Evolutionary conservation across 37 sponge, comb jelly and placozoan genomes (phyloP).

Genomic region (Beroe forskalii): DNA sequence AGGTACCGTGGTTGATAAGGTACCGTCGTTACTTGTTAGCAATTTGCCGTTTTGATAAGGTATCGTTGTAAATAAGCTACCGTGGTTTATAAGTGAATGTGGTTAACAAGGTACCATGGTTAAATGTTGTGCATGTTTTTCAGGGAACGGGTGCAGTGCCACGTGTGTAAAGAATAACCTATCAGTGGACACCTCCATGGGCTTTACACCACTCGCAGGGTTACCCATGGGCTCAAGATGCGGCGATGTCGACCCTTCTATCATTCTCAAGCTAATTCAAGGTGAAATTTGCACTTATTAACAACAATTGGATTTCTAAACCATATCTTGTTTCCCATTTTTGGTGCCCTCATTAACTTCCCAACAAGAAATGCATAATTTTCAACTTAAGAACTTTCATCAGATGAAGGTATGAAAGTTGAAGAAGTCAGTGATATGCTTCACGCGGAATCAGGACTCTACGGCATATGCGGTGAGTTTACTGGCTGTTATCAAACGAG

Average conservation of each 20-base stretch:
- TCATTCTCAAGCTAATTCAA: constrained; percentile 22
- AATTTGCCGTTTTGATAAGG: no score
- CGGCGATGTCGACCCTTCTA: constrained; percentile 41
- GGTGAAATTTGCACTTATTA: no score
- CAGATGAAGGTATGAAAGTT: constrained; percentile 11
- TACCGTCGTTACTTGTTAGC: no score
- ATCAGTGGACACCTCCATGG: constrained; percentile 32
- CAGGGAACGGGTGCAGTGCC: constrained; percentile 60
- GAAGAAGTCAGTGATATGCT: constrained; percentile 28
- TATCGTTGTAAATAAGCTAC: no score
- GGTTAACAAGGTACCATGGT: no score
- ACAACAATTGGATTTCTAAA: no score
- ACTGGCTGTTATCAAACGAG: no score
- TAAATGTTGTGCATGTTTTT: no score
- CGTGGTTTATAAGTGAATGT: no score
- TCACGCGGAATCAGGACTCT: constrained; percentile 47
- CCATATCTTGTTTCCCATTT: no score
- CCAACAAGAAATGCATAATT: no score
- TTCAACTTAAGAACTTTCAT: not conserved
- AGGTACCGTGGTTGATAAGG: no score
- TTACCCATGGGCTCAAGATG: constrained; percentile 37
- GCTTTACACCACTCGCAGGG: constrained; percentile 42
- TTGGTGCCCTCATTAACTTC: not conserved
- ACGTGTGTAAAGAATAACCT: constrained; percentile 10
- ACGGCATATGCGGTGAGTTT: constrained; percentile 41